Percentiles rank a stretch among this genome's conserved stretches.
Evolutionary conservation across 2,797 vertebrate genomes (phyloP).

Genomic region (Anabacerthia variegaticeps): DNA sequence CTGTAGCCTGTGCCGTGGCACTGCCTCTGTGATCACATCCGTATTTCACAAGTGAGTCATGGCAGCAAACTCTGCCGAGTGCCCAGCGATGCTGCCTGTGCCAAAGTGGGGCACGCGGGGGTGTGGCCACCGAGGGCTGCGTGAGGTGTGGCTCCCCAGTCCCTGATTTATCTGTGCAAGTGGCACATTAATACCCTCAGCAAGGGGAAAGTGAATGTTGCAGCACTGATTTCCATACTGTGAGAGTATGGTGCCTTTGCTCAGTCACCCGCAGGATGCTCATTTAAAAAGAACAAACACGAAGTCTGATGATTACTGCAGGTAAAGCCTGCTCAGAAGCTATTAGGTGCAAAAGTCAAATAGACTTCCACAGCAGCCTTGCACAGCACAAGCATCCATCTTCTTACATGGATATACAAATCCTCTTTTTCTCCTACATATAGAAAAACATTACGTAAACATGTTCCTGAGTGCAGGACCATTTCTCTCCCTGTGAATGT

Average conservation of each 20-base stretch:
- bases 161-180: background rate
- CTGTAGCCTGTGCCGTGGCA: rapidly evolving
- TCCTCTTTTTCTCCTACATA: background rate
- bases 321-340: background rate
- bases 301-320: background rate
- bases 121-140: background rate
- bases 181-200: background rate
- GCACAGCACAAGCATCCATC: background rate
- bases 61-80: rapidly evolving
- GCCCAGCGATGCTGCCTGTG: rapidly evolving
- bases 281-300: background rate
- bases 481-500: background rate
- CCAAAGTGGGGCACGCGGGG: background rate
- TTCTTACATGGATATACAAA: background rate
- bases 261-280: background rate
- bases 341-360: background rate
- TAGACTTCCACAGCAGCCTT: background rate
- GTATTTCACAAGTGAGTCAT: rapidly evolving
- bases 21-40: background rate
- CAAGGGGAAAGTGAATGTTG: background rate
- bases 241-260: background rate
- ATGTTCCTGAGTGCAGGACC: background rate
- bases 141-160: rapidly evolving
- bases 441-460: background rate
- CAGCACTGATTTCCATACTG: background rate